phyloP scores from a whole-genome alignment of 2,113 vertebrate species.

The Oxyruncus cristatus region DNA sequence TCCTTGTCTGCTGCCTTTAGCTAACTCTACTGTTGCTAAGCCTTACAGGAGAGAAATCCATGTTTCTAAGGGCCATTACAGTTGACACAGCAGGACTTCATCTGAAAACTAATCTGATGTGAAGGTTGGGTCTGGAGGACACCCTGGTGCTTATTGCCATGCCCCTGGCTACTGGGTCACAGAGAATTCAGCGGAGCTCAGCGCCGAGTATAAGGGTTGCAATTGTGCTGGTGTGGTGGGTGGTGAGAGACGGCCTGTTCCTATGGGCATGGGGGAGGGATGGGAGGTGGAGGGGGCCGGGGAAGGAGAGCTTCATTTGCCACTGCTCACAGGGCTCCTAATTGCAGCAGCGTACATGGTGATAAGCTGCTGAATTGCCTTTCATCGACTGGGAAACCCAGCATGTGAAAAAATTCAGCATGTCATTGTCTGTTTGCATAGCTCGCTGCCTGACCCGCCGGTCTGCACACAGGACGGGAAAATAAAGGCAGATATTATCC shows the following conservation, averaged over 20 bases:
- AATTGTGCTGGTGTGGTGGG: constrained; percentile 29
- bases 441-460: background rate
- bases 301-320: background rate
- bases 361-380: constrained; percentile 28
- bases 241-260: constrained; percentile 2
- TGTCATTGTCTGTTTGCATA: background rate
- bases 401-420: constrained; percentile 5
- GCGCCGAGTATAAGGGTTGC: background rate
- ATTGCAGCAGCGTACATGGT: constrained; percentile 1
- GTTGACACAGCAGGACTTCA: constrained; percentile 1
- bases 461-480: background rate
- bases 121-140: constrained; percentile 2
- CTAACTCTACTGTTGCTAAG: background rate
- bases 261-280: background rate
- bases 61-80: background rate
- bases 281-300: background rate
- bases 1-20: background rate
- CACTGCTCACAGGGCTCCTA: constrained; percentile 21
- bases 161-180: constrained; percentile 18
- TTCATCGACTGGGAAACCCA: background rate
- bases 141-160: background rate
- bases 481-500: background rate
- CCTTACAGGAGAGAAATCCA: background rate
- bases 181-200: background rate
- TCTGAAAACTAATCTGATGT: constrained; percentile 41